Base-by-base conservation (phyloP, 64 coral and sea anemone genomes). In the Catalaphyllia jardinei region DNA sequence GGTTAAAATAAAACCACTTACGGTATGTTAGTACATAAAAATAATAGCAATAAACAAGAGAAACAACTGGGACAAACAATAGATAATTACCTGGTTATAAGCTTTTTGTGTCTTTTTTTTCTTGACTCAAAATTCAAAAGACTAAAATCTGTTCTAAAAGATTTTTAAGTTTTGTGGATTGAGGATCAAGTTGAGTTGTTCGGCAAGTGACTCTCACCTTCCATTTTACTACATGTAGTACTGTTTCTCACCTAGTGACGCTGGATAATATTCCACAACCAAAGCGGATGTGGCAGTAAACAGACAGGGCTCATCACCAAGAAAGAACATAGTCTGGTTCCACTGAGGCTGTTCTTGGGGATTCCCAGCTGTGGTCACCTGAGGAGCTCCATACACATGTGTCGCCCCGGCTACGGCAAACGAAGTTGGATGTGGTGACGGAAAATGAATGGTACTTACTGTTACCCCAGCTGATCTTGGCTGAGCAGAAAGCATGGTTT, bases 381-480 rank as follows among this genome's bases (percentile, higher is more conserved):
- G 95, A 24, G 91, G 91, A 82, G 95, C 80, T 39, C 95, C 95
- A 59, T 55, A 86, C 51, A 27, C 55, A 60, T 71, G 83, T 28
- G 77, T 71, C 55, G 82, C 29, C 61, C 88, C 91, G 49, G 95
- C 95, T 28, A 94, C 88, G 50, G 92, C 72, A 73, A 97, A 94
- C 42, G 92, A 97, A 18, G 92, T 83, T 28, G 95, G 95, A 46
- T 97, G 95, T 51, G 95, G 95, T 28, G 92, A 93, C 69, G 95
- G 95, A 17, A 97, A 97, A 46, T 81, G 71, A 33, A 93, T 97
- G 18, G 92, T 94, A 16, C 88, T 94, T 60, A 94, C 67, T 61
- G 95, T 93, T 75, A 97, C 76, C 67, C 92, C 75, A 4, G 95
- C 82, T 77, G 84, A 60, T 73, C 91, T 85, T 42, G 95, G 91